phyloP scores from a whole-genome alignment of 2,888 invertebrate genomes.

The Drosophila subsilvestris region DNA sequence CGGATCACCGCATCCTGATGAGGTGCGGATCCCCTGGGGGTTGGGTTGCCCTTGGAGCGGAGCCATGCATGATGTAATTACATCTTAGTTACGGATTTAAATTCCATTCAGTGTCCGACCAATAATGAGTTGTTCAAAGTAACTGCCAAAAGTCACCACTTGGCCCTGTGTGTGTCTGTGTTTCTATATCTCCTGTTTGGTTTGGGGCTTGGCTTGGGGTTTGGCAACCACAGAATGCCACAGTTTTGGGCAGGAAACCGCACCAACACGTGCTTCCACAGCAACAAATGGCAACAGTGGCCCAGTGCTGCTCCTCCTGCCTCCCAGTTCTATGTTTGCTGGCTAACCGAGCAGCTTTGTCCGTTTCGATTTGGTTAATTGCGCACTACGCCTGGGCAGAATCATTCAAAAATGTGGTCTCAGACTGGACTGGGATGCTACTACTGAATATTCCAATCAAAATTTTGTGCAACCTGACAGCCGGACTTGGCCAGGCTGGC shows the following conservation, averaged over 20 bases:
- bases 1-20: slow-evolving; percentile 37
- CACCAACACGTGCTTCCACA: slow-evolving; percentile 42
- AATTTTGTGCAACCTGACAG: background rate
- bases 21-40: slow-evolving; percentile 12
- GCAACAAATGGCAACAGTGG: slow-evolving; percentile 19
- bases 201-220: slow-evolving; percentile 12
- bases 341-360: slow-evolving; percentile 37
- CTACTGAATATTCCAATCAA: background rate
- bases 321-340: slow-evolving; percentile 3
- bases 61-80: slow-evolving; percentile 34
- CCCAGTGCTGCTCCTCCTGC: too few relatives aligned
- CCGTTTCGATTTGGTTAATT: slow-evolving; percentile 43
- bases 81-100: slow-evolving; percentile 32
- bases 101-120: slow-evolving; percentile 22
- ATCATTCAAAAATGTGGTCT: slow-evolving; percentile 19
- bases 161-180: slow-evolving; percentile 20
- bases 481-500: too few relatives aligned
- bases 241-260: slow-evolving; percentile 53
- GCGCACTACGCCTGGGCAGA: slow-evolving; percentile 9
- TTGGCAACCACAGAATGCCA: slow-evolving; percentile 53
- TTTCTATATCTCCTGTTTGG: slow-evolving; percentile 18
- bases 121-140: slow-evolving; percentile 35
- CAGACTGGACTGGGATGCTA: background rate
- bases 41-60: slow-evolving; percentile 5
- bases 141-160: slow-evolving; percentile 46